phyloP scores from a whole-genome alignment of 2,113 vertebrate genomes.

The Nanorana parkeri region DNA sequence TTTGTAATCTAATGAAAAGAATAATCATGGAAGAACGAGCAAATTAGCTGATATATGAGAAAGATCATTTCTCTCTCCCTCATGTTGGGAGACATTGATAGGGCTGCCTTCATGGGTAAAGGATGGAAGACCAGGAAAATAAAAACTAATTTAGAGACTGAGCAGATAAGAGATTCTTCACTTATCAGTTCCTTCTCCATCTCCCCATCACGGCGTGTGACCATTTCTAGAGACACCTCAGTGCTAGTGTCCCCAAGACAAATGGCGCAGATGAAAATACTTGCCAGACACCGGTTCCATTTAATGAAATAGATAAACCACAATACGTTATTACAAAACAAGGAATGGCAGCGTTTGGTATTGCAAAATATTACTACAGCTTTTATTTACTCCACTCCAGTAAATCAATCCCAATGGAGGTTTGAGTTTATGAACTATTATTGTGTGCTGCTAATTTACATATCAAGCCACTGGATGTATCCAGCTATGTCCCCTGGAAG shows the following conservation, averaged over 20 bases:
- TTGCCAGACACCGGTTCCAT: constrained; percentile 35
- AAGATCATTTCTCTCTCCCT: constrained; percentile 20
- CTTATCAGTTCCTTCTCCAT: constrained; percentile 29
- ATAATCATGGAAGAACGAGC: not conserved
- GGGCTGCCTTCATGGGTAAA: constrained; percentile 11
- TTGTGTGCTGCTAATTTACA: constrained; percentile 53
- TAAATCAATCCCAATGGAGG: constrained; percentile 55
- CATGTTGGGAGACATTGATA: constrained; percentile 32
- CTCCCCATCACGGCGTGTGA: constrained; percentile 34
- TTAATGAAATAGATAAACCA: constrained; percentile 54
- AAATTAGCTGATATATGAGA: constrained; percentile 22
- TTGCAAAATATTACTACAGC: constrained; percentile 46
- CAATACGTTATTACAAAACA: constrained; percentile 51
- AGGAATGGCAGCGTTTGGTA: constrained; percentile 11
- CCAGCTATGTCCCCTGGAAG: constrained; percentile 55
- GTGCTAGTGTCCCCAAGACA: constrained; percentile 24
- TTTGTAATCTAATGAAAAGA: constrained; percentile 12
- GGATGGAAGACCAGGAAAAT: constrained; percentile 21
- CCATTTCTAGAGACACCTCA: constrained; percentile 40
- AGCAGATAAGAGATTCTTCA: constrained; percentile 18
- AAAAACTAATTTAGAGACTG: constrained; percentile 41
- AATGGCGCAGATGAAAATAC: constrained; percentile 35
- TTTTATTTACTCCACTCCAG: constrained; percentile 56
- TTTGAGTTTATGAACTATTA: constrained; percentile 53
- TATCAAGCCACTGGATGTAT: constrained; percentile 53